Base-by-base conservation (phyloP, 2,888 invertebrate genomes). In the Aphidoletes aphidimyza region DNA sequence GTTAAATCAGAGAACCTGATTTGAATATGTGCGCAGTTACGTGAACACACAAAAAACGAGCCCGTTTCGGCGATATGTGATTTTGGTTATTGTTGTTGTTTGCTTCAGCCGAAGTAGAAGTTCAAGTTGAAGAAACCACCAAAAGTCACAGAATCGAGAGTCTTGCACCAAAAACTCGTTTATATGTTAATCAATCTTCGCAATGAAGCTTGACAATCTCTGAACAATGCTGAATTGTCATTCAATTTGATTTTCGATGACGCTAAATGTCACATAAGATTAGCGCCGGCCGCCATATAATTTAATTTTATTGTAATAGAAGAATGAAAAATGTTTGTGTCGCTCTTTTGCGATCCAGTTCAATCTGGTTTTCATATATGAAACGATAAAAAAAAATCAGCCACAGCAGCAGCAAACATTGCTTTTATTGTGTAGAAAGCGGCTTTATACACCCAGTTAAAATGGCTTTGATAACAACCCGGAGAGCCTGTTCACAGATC, bases 61-160 rank as follows among this genome's bases (percentile, higher is more conserved):
- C 42, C 42, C 42, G 42, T 42, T 42, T 14, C 42, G n/a, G n/a
- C n/a, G 3, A n/a, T n/a, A 22, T 22, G 3, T 22, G n/a, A 54
- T 54, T 54, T 54, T 54, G n/a, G n/a, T n/a, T n/a, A n/a, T n/a
- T n/a, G n/a, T 54, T 54, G 22, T 6, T 22, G 6, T 34, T 2
- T 49, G 5, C 34, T 30, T 34, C 11, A 5, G 0, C 14, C 14
- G 19, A 26, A 26, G 78, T 22, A 81, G 81, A 81, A 81, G 81
- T 81, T 81, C 81, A 81, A 81, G 81, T 81, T 81, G 81, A 81
- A 81, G 37, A n/a, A 81, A 81, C 69, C 69, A n/a, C 69, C 39
- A 39, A 54, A 9, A 54, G n/a, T n/a, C n/a, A n/a, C n/a, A n/a
- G n/a, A n/a, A n/a, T n/a, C n/a, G n/a, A n/a, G n/a, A 42, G 42